These are phyloP conservation scores for Lasioglossum pauxillum DNA, from an alignment of 2,888 invertebrate genomes.

Conservation along the genomic window DNA sequence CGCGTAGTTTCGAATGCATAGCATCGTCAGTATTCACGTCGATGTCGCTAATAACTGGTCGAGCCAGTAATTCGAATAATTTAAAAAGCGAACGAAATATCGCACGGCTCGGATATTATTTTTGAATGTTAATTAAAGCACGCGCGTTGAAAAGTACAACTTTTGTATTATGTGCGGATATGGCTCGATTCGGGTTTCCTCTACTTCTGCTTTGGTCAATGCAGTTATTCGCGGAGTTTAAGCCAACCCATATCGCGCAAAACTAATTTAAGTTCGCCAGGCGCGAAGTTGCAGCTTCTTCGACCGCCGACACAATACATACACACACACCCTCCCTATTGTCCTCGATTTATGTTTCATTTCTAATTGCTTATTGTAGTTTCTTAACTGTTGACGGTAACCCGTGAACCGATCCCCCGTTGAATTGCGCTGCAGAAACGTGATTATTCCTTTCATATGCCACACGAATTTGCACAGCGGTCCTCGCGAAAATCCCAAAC, in stretches of 20 bases:
- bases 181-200: neutral
- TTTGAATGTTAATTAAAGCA: slow-evolving; percentile 1
- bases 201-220: slow-evolving; percentile 23
- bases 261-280: slow-evolving; percentile 64
- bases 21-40: slow-evolving; percentile 22
- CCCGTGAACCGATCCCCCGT: neutral
- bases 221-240: slow-evolving; percentile 24
- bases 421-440: neutral
- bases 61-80: slow-evolving; percentile 23
- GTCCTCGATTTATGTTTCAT: slow-evolving; percentile 53
- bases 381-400: slow-evolving; percentile 38
- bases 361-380: slow-evolving; percentile 58
- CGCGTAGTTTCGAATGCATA: slow-evolving; percentile 23
- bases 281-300: slow-evolving; percentile 31
- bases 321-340: slow-evolving; percentile 9
- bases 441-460: slow-evolving; percentile 23
- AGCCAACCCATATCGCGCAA: slow-evolving; percentile 44
- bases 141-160: neutral
- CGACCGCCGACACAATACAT: slow-evolving; percentile 25
- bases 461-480: slow-evolving; percentile 1
- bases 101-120: neutral
- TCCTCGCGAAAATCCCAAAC: neutral
- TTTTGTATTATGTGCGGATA: slow-evolving; percentile 12
- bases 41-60: slow-evolving; percentile 7
- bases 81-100: slow-evolving; percentile 1